Conservation (phyloP, 2,888 invertebrate genomes). For the Limnephilus rhombicus region DNA sequence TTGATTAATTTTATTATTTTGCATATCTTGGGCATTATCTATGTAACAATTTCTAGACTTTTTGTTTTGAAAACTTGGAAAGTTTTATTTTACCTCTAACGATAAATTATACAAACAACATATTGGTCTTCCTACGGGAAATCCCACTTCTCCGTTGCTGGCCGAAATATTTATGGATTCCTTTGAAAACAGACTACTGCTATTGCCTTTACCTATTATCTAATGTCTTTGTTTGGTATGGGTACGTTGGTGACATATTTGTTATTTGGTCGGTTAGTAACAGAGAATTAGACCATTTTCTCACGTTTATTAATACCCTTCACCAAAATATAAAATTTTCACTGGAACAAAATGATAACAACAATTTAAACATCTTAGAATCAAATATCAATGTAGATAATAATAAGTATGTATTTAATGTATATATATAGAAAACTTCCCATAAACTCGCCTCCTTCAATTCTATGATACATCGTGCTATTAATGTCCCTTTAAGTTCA, state of each 20-base stretch:
- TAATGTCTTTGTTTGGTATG: constrained; percentile 2
- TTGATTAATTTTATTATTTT: too few relatives aligned
- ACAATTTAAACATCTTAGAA: not conserved
- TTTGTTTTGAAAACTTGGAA: too few relatives aligned
- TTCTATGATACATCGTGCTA: too few relatives aligned
- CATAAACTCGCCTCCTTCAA: too few relatives aligned
- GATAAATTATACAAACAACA: not conserved
- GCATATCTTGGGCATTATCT: too few relatives aligned
- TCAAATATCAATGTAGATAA: not conserved
- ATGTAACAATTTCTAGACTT: too few relatives aligned
- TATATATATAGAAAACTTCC: too few relatives aligned
- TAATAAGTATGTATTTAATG: too few relatives aligned
- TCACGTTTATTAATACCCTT: not conserved
- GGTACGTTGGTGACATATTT: not conserved
- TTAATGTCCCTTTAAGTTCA: too few relatives aligned
- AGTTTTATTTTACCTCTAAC: too few relatives aligned
- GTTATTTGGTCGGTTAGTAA: not conserved
- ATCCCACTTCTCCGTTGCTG: not conserved
- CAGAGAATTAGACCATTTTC: not conserved
- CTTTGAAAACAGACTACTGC: not conserved
- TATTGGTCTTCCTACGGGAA: not conserved
- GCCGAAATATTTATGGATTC: not conserved
- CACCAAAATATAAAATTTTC: not conserved
- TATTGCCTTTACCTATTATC: not conserved
- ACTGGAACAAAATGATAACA: not conserved